Evolutionary conservation across 2,113 vertebrate species (phyloP).

Genomic region (Potamarius usumacintae): DNA sequence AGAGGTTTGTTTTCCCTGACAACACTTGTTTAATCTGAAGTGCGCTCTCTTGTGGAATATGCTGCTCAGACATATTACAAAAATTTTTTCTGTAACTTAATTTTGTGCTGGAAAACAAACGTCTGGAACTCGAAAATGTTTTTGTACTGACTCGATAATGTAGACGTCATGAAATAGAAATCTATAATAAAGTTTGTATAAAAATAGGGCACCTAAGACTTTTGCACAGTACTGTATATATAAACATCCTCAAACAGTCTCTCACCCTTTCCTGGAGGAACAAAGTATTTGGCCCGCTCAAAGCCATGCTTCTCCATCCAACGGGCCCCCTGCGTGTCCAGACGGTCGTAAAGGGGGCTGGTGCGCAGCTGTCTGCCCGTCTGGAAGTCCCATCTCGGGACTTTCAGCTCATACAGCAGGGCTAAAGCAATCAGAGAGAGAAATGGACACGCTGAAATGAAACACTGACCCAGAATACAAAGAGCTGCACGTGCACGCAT

Average conservation of each 20-base stretch:
- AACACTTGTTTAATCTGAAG: too few relatives aligned
- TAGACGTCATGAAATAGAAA: too few relatives aligned
- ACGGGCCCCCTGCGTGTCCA: constrained; percentile 92
- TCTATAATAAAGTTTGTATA: too few relatives aligned
- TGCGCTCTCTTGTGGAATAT: too few relatives aligned
- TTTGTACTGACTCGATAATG: too few relatives aligned
- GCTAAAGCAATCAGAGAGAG: constrained; percentile 68
- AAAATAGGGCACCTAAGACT: too few relatives aligned
- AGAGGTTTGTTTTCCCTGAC: too few relatives aligned
- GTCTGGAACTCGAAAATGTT: too few relatives aligned
- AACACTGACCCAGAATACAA: neutral
- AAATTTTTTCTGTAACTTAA: too few relatives aligned
- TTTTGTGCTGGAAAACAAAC: too few relatives aligned
- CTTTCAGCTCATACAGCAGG: constrained; percentile 90
- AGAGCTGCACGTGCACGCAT: neutral
- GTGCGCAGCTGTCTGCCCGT: constrained; percentile 93
- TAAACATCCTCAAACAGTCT: neutral
- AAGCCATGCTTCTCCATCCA: constrained; percentile 99
- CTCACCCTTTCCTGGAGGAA: constrained; percentile 90
- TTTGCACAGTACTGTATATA: neutral
- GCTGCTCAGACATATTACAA: too few relatives aligned
- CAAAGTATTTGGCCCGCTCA: constrained; percentile 94
- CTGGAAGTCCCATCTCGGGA: constrained; percentile 98
- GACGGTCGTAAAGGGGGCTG: constrained; percentile 90
- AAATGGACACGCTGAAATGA: constrained; percentile 11